These are phyloP conservation scores for Hucho hucho DNA, from an alignment of 2,113 vertebrate species.

Conservation along the genomic window DNA sequence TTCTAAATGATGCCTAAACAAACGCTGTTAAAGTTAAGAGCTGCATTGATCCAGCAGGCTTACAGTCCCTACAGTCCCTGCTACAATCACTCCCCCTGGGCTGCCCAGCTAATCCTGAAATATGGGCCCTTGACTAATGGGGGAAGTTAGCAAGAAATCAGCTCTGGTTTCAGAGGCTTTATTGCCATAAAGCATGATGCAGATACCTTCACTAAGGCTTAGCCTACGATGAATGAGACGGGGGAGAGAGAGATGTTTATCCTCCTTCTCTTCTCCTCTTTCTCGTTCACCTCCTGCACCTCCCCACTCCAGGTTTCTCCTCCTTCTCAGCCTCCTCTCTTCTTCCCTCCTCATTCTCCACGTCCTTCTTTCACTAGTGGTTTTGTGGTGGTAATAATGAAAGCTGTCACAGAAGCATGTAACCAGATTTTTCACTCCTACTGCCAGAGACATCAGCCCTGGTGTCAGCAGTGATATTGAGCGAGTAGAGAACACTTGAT, in stretches of 20 bases:
- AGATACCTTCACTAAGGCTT: slow-evolving; percentile 68
- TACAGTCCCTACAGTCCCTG: slow-evolving; percentile 12
- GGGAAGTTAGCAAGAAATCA: slow-evolving; percentile 99
- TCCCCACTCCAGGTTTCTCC: no score
- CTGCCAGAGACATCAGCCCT: slow-evolving; percentile 71
- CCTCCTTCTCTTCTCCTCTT: neutral
- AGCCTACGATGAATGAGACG: slow-evolving; percentile 87
- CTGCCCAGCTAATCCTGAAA: slow-evolving; percentile 76
- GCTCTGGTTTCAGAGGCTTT: slow-evolving; percentile 91
- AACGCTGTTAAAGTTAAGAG: slow-evolving; percentile 50
- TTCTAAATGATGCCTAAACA: slow-evolving; percentile 49
- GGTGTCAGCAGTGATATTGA: slow-evolving; percentile 61
- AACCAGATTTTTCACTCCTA: slow-evolving; percentile 73
- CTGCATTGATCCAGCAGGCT: slow-evolving; percentile 35
- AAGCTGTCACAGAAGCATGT: slow-evolving; percentile 81
- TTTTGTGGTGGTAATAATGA: slow-evolving; percentile 84
- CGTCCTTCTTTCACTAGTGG: slow-evolving; percentile 75
- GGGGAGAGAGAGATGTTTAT: slow-evolving; percentile 73
- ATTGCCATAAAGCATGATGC: slow-evolving; percentile 85
- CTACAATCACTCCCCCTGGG: slow-evolving; percentile 65
- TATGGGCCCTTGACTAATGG: slow-evolving; percentile 92
- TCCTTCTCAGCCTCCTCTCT: slow-evolving; percentile 40
- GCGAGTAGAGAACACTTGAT: slow-evolving; percentile 15
- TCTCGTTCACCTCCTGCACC: neutral
- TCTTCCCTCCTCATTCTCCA: no score